phyloP scores from a whole-genome alignment of 2,888 invertebrate genomes.

The Tachina fera region DNA sequence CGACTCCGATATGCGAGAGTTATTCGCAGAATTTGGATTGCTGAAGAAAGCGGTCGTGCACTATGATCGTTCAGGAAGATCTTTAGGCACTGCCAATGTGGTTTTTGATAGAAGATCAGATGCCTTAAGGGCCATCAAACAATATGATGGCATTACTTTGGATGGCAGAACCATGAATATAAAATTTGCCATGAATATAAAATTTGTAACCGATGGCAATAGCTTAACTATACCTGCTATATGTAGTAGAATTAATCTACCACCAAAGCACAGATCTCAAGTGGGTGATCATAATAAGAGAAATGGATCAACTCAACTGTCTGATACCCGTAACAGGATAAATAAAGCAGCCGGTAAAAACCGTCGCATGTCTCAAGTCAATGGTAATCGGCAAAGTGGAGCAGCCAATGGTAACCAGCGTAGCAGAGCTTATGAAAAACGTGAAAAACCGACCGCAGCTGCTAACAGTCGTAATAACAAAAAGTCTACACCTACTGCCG shows the following conservation, averaged over 20 bases:
- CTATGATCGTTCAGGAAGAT: constrained; percentile 98
- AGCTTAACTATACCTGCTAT: constrained; percentile 79
- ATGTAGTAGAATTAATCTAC: constrained; percentile 28
- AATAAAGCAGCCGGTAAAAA: too few species aligned
- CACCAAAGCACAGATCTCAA: constrained; percentile 67
- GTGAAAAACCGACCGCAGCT: constrained; percentile 67
- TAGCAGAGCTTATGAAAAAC: constrained; percentile 70
- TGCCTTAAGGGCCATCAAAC: constrained; percentile 98
- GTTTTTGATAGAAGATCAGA: constrained; percentile 96
- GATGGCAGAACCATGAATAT: constrained; percentile 99
- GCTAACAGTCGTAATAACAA: constrained; percentile 80
- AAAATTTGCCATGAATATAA: constrained; percentile 97
- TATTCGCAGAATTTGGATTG: constrained; percentile 98
- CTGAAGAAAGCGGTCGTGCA: constrained; percentile 97
- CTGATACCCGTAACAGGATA: too few species aligned
- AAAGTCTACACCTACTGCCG: constrained; percentile 90
- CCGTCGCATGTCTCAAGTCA: constrained; percentile 74
- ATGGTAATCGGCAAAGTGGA: constrained; percentile 5
- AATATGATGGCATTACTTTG: constrained; percentile 98
- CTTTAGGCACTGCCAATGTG: constrained; percentile 96
- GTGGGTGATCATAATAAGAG: constrained; percentile 71
- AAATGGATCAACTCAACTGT: constrained; percentile 69
- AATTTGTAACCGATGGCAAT: constrained; percentile 92
- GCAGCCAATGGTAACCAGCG: constrained; percentile 73
- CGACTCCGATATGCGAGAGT: constrained; percentile 97